These are phyloP conservation scores for Pitangus sulphuratus DNA, from an alignment of 2,797 vertebrate species.

Conservation along the genomic window DNA sequence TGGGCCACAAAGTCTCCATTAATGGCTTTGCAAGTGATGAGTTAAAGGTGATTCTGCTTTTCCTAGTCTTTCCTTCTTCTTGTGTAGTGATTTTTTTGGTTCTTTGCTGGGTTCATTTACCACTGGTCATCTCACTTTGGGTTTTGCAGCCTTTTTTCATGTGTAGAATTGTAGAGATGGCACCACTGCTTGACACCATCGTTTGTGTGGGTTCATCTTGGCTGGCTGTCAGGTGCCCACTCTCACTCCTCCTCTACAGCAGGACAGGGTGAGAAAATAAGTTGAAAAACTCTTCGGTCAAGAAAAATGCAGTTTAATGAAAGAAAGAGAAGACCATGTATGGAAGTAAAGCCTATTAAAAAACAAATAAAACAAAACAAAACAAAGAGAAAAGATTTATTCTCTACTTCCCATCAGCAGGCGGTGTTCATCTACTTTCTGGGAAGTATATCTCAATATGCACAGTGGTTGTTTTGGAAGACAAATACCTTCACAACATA, in stretches of 20 bases:
- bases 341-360: fast-evolving
- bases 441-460: neutral
- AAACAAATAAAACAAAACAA: too few relatives aligned
- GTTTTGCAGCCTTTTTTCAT: neutral
- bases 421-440: neutral
- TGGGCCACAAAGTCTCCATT: neutral
- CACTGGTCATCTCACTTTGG: neutral
- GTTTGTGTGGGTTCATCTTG: neutral
- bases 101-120: neutral
- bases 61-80: neutral
- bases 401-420: neutral
- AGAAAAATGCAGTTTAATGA: neutral
- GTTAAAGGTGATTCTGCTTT: neutral
- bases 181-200: neutral
- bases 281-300: neutral
- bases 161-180: neutral
- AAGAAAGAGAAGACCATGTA: neutral
- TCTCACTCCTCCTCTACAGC: neutral
- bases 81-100: neutral
- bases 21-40: neutral
- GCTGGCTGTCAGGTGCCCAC: neutral
- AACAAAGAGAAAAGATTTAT: neutral
- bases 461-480: neutral
- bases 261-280: neutral
- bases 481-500: neutral